Conservation (phyloP, 2,888 invertebrate species). For the Mongoloraphidia duomilia region DNA sequence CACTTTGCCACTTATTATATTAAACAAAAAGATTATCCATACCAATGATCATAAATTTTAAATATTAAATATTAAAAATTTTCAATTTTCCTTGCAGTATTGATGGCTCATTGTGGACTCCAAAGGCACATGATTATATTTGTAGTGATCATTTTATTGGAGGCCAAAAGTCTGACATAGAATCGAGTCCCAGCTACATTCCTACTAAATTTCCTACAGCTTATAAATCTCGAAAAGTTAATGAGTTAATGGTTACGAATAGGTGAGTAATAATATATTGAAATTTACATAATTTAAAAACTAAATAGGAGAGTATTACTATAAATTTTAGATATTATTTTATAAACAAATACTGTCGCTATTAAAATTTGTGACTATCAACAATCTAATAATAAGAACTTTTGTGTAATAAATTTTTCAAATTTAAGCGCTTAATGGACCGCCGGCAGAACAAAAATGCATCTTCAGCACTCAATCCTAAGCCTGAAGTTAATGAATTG, state of each 20-base stretch:
- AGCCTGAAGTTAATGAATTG: not conserved
- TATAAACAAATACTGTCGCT: not conserved
- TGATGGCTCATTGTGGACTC: constrained; percentile 1
- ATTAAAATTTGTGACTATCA: not conserved
- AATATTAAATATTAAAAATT: not conserved
- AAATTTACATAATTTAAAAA: not conserved
- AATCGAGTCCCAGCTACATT: constrained; percentile 4
- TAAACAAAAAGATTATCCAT: not conserved
- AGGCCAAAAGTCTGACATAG: constrained; percentile 4
- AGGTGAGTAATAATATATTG: not conserved
- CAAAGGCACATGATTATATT: constrained; percentile 3
- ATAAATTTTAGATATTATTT: not conserved
- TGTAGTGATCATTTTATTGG: constrained; percentile 9
- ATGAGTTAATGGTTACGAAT: not conserved
- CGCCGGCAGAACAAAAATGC: constrained; percentile 1
- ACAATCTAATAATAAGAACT: not conserved
- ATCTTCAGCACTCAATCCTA: constrained; percentile 1
- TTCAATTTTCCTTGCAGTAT: not conserved
- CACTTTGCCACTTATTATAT: not conserved
- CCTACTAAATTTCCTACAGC: constrained; percentile 4
- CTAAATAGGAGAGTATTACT: constrained; percentile 8
- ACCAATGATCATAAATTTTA: not conserved
- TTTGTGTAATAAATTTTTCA: constrained; percentile 10
- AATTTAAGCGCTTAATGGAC: constrained; percentile 6
- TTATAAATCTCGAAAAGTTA: constrained; percentile 1